Evolutionary conservation across 2,888 invertebrate species (phyloP).

Genomic region (Parasteatoda lunata): DNA sequence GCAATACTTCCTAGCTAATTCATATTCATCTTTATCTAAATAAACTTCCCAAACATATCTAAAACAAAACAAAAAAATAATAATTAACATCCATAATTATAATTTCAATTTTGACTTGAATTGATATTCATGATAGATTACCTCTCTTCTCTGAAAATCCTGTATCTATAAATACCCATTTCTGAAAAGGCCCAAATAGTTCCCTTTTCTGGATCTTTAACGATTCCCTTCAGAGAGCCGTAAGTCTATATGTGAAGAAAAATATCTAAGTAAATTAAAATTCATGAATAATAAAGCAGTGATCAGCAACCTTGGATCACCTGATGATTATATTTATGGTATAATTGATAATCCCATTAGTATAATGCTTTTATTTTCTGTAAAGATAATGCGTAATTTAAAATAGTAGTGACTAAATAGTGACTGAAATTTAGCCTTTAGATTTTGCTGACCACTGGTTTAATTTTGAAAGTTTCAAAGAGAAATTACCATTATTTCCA

Average conservation of each 20-base stretch:
- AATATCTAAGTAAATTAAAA: conserved; percentile 30
- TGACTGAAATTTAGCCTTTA: no score
- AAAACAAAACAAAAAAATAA: neutral
- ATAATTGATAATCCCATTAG: neutral
- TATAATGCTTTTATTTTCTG: neutral
- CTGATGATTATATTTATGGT: neutral
- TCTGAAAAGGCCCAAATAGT: conserved; percentile 91
- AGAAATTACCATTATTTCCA: no score
- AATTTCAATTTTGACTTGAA: neutral
- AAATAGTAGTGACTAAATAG: no score
- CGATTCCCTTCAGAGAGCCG: conserved; percentile 86
- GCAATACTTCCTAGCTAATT: conserved; percentile 83
- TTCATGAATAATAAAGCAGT: neutral
- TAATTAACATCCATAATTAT: neutral
- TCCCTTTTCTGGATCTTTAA: conserved; percentile 84
- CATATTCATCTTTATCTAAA: conserved; percentile 88
- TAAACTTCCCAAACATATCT: conserved; percentile 79
- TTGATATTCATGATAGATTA: conserved; percentile 18
- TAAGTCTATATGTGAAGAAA: conserved; percentile 76
- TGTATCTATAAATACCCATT: conserved; percentile 88
- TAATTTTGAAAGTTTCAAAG: no score
- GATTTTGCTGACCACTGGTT: no score
- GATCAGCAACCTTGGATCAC: neutral
- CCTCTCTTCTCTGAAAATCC: conserved; percentile 85
- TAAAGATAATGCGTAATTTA: no score